Evolutionary conservation across 2,113 vertebrate genomes (phyloP), one percentile per base, ranked within the genome.

Genomic region (Fregetta grallaria): DNA sequence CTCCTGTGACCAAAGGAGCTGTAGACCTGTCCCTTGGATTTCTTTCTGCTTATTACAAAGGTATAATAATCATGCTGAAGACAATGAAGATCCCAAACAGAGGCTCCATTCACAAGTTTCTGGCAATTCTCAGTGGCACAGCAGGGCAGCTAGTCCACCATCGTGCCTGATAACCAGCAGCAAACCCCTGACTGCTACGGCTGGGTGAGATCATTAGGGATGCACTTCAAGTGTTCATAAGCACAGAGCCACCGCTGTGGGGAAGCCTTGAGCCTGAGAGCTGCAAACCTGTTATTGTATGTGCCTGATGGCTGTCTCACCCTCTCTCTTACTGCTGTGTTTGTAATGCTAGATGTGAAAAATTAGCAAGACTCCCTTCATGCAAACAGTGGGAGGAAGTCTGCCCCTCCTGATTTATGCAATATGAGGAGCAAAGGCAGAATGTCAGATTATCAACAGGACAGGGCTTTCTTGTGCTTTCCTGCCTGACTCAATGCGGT

Each of bases 261-360:
- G 90, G 90, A 94, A 84, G 88, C 88, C 91, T 84, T 62, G 92
- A 94, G 94, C 93, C 88, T 75, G 78, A 49, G 94, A 85, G 88
- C 92, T 90, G 78, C 86, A 52, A 56, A 22, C 56, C 90, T 83
- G 71, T 44, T 86, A 3, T 2, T 27, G 14, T 36, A 2, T 27
- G 70, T 40, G 81, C 91, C 88, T 65, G 70, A 5, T n/a, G 72
- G 7, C 66, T 67, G 44, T 70, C 58, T 40, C 47, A 2, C 40
- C 30, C 68, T 58, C 75, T 44, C 49, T 62, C 59, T 22, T 4
- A 29, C 65, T 87, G 74, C 56, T 65, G 49, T 3, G 44, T 85
- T 36, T 0, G 2, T 44, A 13, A 44, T 50, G 22, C 77, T n/a
- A 34, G 42, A 67, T 68, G 70, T 40, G 82, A 86, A 88, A 79